Base-by-base conservation (phyloP, 53 echinoderm and acorn worm genomes). In the Apostichopus leukothele region DNA sequence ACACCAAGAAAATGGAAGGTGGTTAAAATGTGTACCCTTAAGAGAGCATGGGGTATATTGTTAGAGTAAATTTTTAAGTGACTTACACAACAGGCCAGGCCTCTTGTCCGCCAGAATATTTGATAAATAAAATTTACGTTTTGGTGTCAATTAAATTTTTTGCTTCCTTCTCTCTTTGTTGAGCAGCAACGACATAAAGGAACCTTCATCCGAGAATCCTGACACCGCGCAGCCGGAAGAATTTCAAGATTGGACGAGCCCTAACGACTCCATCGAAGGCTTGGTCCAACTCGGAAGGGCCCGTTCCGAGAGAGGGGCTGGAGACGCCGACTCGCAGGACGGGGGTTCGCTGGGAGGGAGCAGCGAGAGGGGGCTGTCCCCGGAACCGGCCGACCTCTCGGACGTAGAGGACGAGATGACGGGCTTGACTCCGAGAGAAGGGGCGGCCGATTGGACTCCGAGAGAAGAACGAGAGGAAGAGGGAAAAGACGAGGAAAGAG, bases 211-310 rank as follows among this genome's bases (percentile, higher is more conserved):
- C 18, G 18, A 19, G 19, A 79, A 18, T 53, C 79, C 16, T 9
- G 79, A 79, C 18, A 50, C 18, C 18, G 10, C 51, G 19, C 51
- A 60, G 18, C 84, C 57, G 23, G 59, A 52, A 20, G n/a, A 84
- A 60, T n/a, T 23, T 9, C 57, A 0, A 22, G 66, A 84, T 7
- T 63, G 84, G 84, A 59, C 26, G 60, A 59, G 63, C 60, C 81
- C 11, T 19, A 25, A 71, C 4, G 86, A 86, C 52, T 86, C 86
- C 19, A 52, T 78, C 63, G 88, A 27, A 80, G 87, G 76, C 19
- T 91, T 13, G 25, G 87, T 61, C 9, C 89, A 71, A 57, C 75
- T 83, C 57, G 91, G 14, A 54, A 83, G 89, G 76, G 83, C 53
- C 23, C 57, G 8, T 54, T 89, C 19, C 52, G 75, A 73, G 22